Evolutionary conservation across 2,797 vertebrate genomes (phyloP), one percentile per base, ranked within the genome.

Genomic region (Clarias pachynema): DNA sequence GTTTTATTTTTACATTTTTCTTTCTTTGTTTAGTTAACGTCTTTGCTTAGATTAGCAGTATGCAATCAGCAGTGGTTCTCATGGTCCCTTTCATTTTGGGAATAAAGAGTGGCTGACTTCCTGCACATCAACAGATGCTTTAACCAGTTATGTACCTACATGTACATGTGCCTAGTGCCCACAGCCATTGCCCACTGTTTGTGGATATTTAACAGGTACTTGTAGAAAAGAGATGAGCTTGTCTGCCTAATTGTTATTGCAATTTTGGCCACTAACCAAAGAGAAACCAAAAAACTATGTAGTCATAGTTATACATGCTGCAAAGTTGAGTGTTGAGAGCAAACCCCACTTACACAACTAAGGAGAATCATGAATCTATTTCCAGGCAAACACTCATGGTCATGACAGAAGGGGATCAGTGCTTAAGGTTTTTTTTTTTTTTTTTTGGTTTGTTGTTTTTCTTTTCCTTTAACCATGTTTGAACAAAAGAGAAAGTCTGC

Each of bases 261-360:
- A 68, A 72, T 81, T 70, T 84, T 82, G 82, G 69, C 75, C 74
- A 40, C 82, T 85, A 87, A 91, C 89, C 89, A 90, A 91, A 90
- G 89, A 90, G 70, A 69, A 69, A 88, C 85, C 89, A 88, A 87
- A 90, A 90, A 90, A 85, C 83, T 65, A 75, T 60, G 34, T 69
- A 84, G 34, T n/a, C 1, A 65, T 63, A 34, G 66, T 88, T 82
- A 60, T 70, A 62, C 80, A 40, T 26, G 29, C 77, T 81, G 83
- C 57, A 78, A 12, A 49, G 81, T 16, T 44, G 3, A 26, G 29
- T 68, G 16, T 31, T 66, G 20, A n/a, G 75, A 60, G 57, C 74
- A 77, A 66, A 56, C 44, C 40, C 24, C 29, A 66, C 44, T 66
- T 40, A 34, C 14, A 24, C 22, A n/a, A 37, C 15, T 24, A 63